Evolutionary conservation across 2,113 vertebrate species (phyloP).

Genomic region (Sturnira hondurensis): DNA sequence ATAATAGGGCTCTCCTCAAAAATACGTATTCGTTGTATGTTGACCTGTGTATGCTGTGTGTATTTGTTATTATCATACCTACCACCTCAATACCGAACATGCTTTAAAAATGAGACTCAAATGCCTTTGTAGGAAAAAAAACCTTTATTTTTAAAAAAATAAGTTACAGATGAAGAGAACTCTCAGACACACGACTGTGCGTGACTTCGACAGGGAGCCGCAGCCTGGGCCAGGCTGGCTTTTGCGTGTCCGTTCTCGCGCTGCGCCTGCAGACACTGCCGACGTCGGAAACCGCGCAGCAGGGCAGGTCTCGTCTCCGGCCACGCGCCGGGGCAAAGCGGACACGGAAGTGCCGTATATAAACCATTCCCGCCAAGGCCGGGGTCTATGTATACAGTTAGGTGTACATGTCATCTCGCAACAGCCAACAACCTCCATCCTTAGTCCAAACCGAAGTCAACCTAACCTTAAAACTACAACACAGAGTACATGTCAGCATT

Average conservation of each 20-base stretch:
- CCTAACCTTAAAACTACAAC: constrained; percentile 67
- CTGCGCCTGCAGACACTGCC: neutral
- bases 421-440: constrained; percentile 58
- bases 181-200: constrained; percentile 30
- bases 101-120: neutral
- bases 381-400: constrained; percentile 52
- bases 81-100: neutral
- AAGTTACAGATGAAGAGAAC: constrained; percentile 81
- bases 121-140: constrained; percentile 38
- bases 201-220: constrained; percentile 35
- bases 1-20: too few relatives aligned
- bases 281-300: constrained; percentile 48
- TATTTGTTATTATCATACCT: rapidly evolving
- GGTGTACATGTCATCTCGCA: constrained; percentile 26
- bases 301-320: neutral
- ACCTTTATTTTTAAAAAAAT: constrained; percentile 84
- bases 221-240: neutral
- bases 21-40: neutral
- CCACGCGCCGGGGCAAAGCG: neutral
- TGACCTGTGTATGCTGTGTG: rapidly evolving
- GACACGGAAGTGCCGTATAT: constrained; percentile 61
- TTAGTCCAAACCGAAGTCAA: constrained; percentile 57
- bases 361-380: constrained; percentile 55
- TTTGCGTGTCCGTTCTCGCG: constrained; percentile 38
- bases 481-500: constrained; percentile 67